phyloP scores from a whole-genome alignment of 2,888 invertebrate genomes.

The Stegophylla sp. region DNA sequence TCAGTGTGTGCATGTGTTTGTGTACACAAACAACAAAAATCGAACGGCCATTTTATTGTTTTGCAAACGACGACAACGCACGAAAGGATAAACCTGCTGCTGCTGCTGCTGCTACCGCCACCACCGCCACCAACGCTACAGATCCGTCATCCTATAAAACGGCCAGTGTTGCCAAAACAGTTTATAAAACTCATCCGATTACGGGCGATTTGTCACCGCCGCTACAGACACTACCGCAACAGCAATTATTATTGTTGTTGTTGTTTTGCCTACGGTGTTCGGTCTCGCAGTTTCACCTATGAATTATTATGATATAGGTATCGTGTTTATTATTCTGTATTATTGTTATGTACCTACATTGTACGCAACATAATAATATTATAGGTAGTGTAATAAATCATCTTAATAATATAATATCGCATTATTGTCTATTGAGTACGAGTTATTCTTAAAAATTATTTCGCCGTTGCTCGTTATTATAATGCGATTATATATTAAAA shows the following conservation, averaged over 20 bases:
- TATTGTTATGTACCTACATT: no score
- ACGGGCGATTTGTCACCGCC: conserved; percentile 51
- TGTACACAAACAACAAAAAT: conserved; percentile 58
- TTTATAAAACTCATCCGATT: conserved; percentile 54
- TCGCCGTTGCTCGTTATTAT: not conserved
- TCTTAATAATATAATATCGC: no score
- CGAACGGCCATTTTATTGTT: conserved; percentile 59
- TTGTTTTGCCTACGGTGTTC: not conserved
- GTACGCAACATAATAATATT: not conserved
- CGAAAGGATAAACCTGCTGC: conserved; percentile 58
- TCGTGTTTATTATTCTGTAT: no score
- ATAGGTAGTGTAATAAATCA: not conserved
- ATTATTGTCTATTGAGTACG: not conserved
- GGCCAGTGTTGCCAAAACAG: conserved; percentile 59
- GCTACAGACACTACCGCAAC: not conserved
- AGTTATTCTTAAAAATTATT: not conserved
- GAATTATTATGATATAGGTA: no score
- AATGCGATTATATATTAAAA: not conserved
- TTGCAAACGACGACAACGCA: conserved; percentile 58
- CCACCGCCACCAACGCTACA: conserved; percentile 44
- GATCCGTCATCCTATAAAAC: conserved; percentile 57
- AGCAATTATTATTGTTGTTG: no score
- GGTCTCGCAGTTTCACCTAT: no score
- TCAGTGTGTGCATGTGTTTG: conserved; percentile 11
- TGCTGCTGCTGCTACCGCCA: conserved; percentile 17